phyloP scores from a whole-genome alignment of 2,888 invertebrate genomes.

The Platycheirus rosarum region DNA sequence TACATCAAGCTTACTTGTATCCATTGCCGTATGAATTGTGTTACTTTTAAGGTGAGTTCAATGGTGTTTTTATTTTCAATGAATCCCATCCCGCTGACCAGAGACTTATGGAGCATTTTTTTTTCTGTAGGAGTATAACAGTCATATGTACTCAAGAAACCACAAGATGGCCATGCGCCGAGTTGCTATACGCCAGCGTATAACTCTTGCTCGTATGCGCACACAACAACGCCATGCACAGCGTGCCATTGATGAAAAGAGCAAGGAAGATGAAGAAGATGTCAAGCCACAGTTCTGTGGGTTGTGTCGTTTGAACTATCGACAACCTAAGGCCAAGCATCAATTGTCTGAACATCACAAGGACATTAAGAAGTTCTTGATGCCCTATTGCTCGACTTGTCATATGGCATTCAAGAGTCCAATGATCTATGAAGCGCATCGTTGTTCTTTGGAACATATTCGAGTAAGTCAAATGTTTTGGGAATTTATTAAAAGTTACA shows the following conservation, averaged over 20 bases:
- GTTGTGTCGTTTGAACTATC: constrained; percentile 89
- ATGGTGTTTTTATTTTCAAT: too few species aligned
- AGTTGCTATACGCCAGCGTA: constrained; percentile 89
- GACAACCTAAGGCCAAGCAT: constrained; percentile 90
- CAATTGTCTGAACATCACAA: constrained; percentile 91
- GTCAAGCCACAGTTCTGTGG: constrained; percentile 88
- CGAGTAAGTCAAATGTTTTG: constrained; percentile 87
- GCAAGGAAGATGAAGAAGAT: constrained; percentile 85
- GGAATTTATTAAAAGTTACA: background rate
- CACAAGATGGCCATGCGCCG: constrained; percentile 90
- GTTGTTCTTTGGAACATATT: constrained; percentile 91
- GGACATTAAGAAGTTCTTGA: constrained; percentile 92
- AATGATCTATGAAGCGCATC: constrained; percentile 92
- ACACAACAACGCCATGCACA: constrained; percentile 91
- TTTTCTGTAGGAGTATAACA: constrained; percentile 86
- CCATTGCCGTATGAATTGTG: constrained; percentile 89
- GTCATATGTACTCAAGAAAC: constrained; percentile 88
- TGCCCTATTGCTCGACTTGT: constrained; percentile 91
- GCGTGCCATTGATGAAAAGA: constrained; percentile 89
- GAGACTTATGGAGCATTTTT: too few species aligned
- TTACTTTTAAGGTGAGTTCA: constrained; percentile 87
- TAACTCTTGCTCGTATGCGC: constrained; percentile 90
- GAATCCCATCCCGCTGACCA: too few species aligned
- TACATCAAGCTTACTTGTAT: constrained; percentile 90
- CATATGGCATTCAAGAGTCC: constrained; percentile 91